These are phyloP conservation scores for Aethes cnicana DNA, from an alignment of 2,888 invertebrate species.

Conservation along the genomic window DNA sequence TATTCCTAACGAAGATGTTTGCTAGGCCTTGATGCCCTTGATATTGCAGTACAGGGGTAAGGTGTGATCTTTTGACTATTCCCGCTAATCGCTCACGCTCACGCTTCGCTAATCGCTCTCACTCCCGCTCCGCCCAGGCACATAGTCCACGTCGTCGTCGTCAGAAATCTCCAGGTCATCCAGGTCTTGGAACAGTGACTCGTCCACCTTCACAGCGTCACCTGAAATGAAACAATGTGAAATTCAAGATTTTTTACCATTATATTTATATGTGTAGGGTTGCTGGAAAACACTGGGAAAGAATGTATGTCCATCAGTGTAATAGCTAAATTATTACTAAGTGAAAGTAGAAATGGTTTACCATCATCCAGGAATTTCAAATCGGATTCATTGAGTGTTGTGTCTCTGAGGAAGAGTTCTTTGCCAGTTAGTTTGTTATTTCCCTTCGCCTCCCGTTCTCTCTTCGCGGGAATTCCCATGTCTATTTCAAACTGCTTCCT, in stretches of 20 bases:
- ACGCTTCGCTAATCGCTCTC: slow-evolving; percentile 63
- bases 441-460: slow-evolving; percentile 87
- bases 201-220: slow-evolving; percentile 94
- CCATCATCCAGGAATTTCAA: slow-evolving; percentile 96
- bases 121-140: slow-evolving; percentile 77
- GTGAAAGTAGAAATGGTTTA: slow-evolving; percentile 42
- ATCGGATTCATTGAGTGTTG: slow-evolving; percentile 97
- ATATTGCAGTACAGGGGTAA: too few relatives aligned
- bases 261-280: background rate
- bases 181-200: slow-evolving; percentile 94
- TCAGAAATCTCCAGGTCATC: slow-evolving; percentile 91
- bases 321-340: slow-evolving; percentile 3
- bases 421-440: slow-evolving; percentile 94
- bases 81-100: background rate
- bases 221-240: slow-evolving; percentile 64
- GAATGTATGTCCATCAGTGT: background rate
- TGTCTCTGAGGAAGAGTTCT: slow-evolving; percentile 96
- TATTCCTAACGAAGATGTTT: too few relatives aligned
- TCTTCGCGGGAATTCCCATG: slow-evolving; percentile 87
- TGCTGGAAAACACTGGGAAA: background rate
- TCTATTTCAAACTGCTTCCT: slow-evolving; percentile 96
- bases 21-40: too few relatives aligned
- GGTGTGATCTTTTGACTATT: too few relatives aligned
- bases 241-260: too few relatives aligned
- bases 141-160: slow-evolving; percentile 85